Conservation (phyloP, 2,113 vertebrate species). For the Numenius arquata region DNA sequence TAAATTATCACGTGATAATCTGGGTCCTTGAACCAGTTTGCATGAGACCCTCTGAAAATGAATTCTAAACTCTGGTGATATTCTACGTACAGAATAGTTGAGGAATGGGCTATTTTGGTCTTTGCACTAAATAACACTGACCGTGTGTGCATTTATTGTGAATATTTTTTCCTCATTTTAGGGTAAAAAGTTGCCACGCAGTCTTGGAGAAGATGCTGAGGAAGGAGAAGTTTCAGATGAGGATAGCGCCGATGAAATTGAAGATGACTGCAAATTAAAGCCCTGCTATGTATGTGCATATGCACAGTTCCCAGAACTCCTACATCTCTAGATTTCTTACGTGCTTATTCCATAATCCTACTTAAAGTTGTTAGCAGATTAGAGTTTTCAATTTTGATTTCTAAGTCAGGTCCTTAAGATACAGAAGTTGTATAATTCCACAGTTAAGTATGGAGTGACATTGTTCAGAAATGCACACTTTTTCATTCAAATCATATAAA, state of each 20-base stretch:
- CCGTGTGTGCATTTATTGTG: not conserved
- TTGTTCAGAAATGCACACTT: not conserved
- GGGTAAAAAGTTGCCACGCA: slow-evolving; percentile 92
- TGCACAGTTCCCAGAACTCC: not conserved
- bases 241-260: slow-evolving; percentile 97
- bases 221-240: slow-evolving; percentile 98
- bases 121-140: not conserved
- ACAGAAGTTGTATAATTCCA: not conserved
- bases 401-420: not conserved
- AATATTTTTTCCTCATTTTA: slow-evolving; percentile 45
- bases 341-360: not conserved
- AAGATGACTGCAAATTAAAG: slow-evolving; percentile 96
- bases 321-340: not conserved
- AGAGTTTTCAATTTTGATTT: not conserved
- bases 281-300: slow-evolving; percentile 80
- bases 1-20: not conserved
- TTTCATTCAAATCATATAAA: not conserved
- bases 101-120: not conserved
- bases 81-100: not conserved
- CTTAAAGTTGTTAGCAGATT: not conserved
- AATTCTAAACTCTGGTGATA: not conserved
- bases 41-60: not conserved
- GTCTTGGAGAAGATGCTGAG: slow-evolving; percentile 89
- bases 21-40: not conserved
- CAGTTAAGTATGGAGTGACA: not conserved